Conservation (phyloP, 2,797 vertebrate species). For the Limosa lapponica region DNA sequence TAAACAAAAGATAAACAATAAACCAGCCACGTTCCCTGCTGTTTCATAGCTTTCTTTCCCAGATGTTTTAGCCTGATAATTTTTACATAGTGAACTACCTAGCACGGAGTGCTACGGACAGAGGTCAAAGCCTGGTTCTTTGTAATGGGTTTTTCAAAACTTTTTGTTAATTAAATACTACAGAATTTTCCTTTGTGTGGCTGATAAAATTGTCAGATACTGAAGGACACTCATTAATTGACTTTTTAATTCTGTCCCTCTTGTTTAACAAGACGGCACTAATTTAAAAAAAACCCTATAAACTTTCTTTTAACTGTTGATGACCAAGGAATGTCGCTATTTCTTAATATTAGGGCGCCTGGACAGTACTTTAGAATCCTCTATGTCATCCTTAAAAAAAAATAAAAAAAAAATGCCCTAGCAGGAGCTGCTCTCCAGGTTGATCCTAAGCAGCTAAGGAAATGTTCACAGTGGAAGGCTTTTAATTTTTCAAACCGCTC, state of each 20-base stretch:
- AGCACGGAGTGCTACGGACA: constrained; percentile 79
- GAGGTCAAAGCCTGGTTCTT: constrained; percentile 72
- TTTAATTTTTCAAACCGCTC: neutral
- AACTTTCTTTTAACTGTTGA: neutral
- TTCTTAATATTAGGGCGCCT: neutral
- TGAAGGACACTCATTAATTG: constrained; percentile 6
- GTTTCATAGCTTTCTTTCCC: constrained; percentile 96
- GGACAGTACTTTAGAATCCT: neutral
- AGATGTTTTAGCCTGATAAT: constrained; percentile 96
- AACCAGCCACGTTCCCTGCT: constrained; percentile 93
- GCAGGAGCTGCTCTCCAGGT: neutral
- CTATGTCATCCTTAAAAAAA: neutral
- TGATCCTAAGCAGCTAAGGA: constrained; percentile 32
- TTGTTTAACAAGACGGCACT: neutral
- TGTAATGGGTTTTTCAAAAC: constrained; percentile 25
- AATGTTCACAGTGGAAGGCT: constrained; percentile 18
- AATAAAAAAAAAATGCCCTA: neutral
- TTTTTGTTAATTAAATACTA: constrained; percentile 21
- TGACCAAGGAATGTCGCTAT: neutral
- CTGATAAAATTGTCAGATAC: constrained; percentile 13
- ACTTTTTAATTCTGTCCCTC: constrained; percentile 12
- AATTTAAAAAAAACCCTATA: neutral
- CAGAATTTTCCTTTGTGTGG: neutral
- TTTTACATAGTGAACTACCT: constrained; percentile 90
- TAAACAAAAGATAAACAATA: constrained; percentile 99